Conservation (phyloP, 2,888 invertebrate genomes). For the Muscina levida region DNA sequence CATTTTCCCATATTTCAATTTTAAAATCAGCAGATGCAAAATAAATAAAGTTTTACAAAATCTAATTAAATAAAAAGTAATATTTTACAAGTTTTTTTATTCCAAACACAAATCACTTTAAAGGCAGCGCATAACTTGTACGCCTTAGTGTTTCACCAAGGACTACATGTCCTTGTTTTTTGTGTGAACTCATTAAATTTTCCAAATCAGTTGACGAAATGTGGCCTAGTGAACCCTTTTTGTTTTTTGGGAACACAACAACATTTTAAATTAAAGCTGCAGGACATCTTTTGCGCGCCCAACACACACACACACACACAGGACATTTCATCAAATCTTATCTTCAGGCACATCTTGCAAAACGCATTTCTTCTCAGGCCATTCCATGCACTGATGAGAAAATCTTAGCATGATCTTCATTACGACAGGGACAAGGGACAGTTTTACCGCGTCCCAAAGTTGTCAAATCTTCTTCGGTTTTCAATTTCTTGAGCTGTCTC, state of each 20-base stretch:
- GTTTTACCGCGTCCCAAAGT: slow-evolving; percentile 15
- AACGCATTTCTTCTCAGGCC: neutral
- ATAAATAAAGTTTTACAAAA: no score
- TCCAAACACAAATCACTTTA: no score
- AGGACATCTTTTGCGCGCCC: neutral
- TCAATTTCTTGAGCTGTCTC: slow-evolving; percentile 12
- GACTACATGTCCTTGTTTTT: no score
- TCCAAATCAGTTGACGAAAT: slow-evolving; percentile 21
- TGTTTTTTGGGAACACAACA: neutral
- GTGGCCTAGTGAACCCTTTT: neutral
- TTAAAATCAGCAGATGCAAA: no score
- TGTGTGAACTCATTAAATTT: no score
- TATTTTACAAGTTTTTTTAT: no score
- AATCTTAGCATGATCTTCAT: slow-evolving; percentile 24
- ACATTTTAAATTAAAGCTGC: slow-evolving; percentile 8
- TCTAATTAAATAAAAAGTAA: no score
- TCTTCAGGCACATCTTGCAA: slow-evolving; percentile 5
- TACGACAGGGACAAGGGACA: slow-evolving; percentile 44
- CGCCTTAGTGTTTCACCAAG: no score
- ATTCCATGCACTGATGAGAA: slow-evolving; percentile 38
- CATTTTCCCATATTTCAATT: no score
- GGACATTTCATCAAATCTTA: slow-evolving; percentile 9
- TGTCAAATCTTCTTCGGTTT: slow-evolving; percentile 13
- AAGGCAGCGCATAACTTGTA: no score
- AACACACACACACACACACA: no score